Conservation (phyloP, 2,888 invertebrate genomes). For the Eristalinus aeneus region DNA sequence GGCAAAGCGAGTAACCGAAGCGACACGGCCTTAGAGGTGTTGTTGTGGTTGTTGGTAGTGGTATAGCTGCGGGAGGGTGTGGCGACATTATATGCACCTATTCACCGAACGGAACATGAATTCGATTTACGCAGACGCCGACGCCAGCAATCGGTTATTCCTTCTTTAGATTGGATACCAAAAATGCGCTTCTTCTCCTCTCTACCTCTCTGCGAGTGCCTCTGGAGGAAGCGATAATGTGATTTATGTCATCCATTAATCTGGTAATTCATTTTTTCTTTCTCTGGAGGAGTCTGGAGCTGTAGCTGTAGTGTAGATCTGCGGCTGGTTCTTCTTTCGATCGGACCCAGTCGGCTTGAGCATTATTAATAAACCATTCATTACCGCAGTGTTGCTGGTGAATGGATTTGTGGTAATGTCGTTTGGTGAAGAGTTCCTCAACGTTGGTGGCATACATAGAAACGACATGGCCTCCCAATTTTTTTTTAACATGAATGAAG, state of each 20-base stretch:
- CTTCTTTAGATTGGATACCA: constrained; percentile 32
- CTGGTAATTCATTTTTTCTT: constrained; percentile 79
- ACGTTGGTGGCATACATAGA: constrained; percentile 53
- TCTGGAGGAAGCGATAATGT: constrained; percentile 80
- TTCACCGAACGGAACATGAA: constrained; percentile 53
- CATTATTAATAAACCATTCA: constrained; percentile 80
- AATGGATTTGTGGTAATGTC: constrained; percentile 56
- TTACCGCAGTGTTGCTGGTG: constrained; percentile 73
- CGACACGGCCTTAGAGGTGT: background rate
- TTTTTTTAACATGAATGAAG: constrained; percentile 1
- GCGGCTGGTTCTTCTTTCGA: constrained; percentile 48
- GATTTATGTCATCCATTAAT: constrained; percentile 81
- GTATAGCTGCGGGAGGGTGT: constrained; percentile 23
- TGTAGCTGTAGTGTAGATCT: constrained; percentile 23
- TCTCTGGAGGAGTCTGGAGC: background rate
- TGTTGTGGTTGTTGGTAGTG: constrained; percentile 48
- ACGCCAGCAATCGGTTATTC: constrained; percentile 69
- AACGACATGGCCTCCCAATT: background rate
- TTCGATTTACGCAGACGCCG: constrained; percentile 56
- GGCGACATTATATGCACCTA: constrained; percentile 36
- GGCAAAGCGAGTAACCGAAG: constrained; percentile 16
- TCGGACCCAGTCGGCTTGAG: constrained; percentile 28
- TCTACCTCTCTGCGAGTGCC: background rate
- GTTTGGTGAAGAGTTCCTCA: constrained; percentile 30
- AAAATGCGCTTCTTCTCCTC: constrained; percentile 27